phyloP scores from a whole-genome alignment of 2,888 invertebrate species.

The Mechanitis messenoides region DNA sequence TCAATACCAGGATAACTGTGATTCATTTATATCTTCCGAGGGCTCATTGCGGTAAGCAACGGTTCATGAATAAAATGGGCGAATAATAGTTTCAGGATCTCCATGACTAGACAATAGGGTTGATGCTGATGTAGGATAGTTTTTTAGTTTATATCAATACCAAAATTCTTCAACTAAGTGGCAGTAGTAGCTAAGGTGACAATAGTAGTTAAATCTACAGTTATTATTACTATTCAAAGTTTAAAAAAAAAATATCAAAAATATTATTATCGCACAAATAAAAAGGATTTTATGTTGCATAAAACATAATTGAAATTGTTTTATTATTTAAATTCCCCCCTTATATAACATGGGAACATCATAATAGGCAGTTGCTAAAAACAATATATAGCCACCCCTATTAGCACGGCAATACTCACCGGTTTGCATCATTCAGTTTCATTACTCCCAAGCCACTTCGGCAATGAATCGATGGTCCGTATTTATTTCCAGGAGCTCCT shows the following conservation, averaged over 20 bases:
- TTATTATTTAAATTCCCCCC: too few relatives aligned
- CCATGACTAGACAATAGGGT: constrained; percentile 39
- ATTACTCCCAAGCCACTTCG: constrained; percentile 67
- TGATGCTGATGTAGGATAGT: constrained; percentile 20
- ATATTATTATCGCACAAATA: too few relatives aligned
- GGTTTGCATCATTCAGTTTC: constrained; percentile 74
- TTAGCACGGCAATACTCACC: constrained; percentile 56
- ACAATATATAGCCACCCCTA: constrained; percentile 41
- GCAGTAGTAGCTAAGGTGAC: background rate
- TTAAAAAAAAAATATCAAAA: background rate
- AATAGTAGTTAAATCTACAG: constrained; percentile 1
- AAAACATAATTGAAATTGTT: too few relatives aligned
- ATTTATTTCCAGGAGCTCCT: constrained; percentile 41
- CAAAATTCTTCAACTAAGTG: too few relatives aligned
- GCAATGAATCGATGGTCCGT: constrained; percentile 69
- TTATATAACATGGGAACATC: constrained; percentile 1
- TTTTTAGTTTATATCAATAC: too few relatives aligned
- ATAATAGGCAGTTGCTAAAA: too few relatives aligned
- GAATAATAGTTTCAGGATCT: constrained; percentile 55
- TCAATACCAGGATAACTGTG: constrained; percentile 17
- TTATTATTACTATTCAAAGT: constrained; percentile 9
- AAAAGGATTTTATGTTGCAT: too few relatives aligned
- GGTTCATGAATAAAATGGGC: constrained; percentile 70
- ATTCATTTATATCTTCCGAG: constrained; percentile 26
- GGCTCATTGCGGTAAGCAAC: constrained; percentile 36